These are phyloP conservation scores for Mizuhopecten yessoensis DNA, from an alignment of 1,140 invertebrate species.

Conservation along the genomic window DNA sequence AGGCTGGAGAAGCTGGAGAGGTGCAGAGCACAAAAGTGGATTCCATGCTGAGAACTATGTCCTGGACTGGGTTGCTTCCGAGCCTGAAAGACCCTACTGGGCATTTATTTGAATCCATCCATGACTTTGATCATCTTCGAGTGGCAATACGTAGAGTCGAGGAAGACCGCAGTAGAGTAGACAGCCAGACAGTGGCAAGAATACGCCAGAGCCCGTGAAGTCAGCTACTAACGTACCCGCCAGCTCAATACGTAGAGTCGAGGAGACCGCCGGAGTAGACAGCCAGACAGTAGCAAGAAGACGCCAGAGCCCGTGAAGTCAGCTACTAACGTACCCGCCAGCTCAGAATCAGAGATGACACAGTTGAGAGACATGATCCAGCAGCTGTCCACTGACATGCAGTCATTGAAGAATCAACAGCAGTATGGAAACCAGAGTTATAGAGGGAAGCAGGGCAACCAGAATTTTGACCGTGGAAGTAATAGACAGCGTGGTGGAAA, in stretches of 20 bases:
- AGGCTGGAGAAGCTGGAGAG: not conserved
- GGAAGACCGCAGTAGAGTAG: not conserved
- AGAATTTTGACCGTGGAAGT: not conserved
- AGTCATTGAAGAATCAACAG: not conserved
- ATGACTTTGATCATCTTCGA: conserved; percentile 42
- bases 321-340: no score
- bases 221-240: no score
- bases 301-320: not conserved
- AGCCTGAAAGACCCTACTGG: conserved; percentile 49
- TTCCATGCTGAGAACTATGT: conserved; percentile 47
- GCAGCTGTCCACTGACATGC: not conserved
- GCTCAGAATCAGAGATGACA: not conserved
- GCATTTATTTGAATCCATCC: conserved; percentile 26
- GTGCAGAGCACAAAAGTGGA: not conserved
- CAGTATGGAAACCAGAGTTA: not conserved
- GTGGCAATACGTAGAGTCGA: conserved; percentile 49
- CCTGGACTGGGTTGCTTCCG: conserved; percentile 44
- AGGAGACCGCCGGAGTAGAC: not conserved
- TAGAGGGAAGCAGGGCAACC: not conserved
- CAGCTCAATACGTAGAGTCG: conserved; percentile 41
- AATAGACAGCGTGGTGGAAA: no score
- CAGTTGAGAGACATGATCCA: not conserved
- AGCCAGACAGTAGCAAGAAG: not conserved
- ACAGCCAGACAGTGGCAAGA: not conserved
- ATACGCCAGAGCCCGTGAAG: not conserved